Percentiles rank a stretch among this genome's conserved stretches.
These are phyloP conservation scores for Oncorhynchus nerka DNA, from an alignment of 2,113 vertebrate genomes.

Conservation along the genomic window DNA sequence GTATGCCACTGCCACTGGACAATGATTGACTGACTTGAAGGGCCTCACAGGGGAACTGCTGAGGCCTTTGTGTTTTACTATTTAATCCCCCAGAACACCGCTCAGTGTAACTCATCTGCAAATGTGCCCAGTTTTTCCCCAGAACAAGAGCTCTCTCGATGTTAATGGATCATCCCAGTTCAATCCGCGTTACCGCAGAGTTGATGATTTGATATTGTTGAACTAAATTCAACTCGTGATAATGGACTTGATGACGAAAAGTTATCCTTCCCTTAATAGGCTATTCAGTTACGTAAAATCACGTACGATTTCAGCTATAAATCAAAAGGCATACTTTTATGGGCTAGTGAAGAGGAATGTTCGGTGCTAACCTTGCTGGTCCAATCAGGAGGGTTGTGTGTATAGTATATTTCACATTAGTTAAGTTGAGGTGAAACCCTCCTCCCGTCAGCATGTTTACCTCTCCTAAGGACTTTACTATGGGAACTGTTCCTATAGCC, in stretches of 20 bases:
- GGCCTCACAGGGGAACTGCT: not conserved
- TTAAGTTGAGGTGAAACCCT: not conserved
- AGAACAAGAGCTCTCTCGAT: not conserved
- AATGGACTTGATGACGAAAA: not conserved
- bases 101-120: not conserved
- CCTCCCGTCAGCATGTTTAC: not conserved
- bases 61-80: not conserved
- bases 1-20: not conserved
- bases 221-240: not conserved
- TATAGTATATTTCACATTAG: too few species aligned
- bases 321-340: too few species aligned
- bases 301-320: too few species aligned
- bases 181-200: not conserved
- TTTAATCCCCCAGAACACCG: not conserved
- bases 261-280: too few species aligned
- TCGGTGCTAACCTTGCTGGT: too few species aligned
- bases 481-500: constrained; percentile 22
- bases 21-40: not conserved
- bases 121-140: not conserved
- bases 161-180: not conserved
- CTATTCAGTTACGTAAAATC: too few species aligned
- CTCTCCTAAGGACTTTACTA: constrained; percentile 16
- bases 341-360: too few species aligned
- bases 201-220: not conserved
- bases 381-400: too few species aligned